Evolutionary conservation across 1,140 invertebrate species (phyloP), one percentile per base, ranked within the genome.

Genomic region (Mamestra configurata): DNA sequence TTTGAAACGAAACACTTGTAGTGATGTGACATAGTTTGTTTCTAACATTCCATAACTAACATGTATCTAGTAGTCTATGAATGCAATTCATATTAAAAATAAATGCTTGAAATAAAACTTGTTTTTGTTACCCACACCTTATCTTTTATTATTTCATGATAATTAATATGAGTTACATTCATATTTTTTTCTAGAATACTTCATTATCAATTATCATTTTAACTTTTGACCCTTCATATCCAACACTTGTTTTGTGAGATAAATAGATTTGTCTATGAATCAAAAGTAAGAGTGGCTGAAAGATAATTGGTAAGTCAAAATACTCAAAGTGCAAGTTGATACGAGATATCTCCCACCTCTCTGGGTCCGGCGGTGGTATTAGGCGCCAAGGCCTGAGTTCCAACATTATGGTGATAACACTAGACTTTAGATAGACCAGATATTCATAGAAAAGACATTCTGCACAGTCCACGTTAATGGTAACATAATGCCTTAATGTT

Each of bases 11-110:
- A 64, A 77, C 40, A 64, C 57, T 64, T 31, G 4, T 76, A 61
- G 40, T 27, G 18, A 46, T 64, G 55, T 61, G 49, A 64, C 73
- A 61, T 76, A 76, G 37, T 76, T 59, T 37, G 37, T 76, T 59
- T 37, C 18, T 76, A 59, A 70, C 75, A 66, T 66, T 77, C 75
- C 61, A 68, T 77, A 43, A 20, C 13, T 55, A n/a, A 46, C 53
- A 55, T 71, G 59, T 70, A 71, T 79, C n/a, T 43, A 27, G 35
- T 79, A 79, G 64, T 71, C 51, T 70, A 93, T 94, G 93, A 94
- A 94, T 94, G 91, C 87, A 94, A 94, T 93, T 93, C 92, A 93
- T 93, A 93, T 92, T 90, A 88, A 83, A 46, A 93, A 93, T 93
- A 93, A 93, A 92, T 80, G 88, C 87, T 94, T 93, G 79, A 86